phyloP scores from a whole-genome alignment of 1,140 invertebrate genomes.

The Rhopalosiphum padi region DNA sequence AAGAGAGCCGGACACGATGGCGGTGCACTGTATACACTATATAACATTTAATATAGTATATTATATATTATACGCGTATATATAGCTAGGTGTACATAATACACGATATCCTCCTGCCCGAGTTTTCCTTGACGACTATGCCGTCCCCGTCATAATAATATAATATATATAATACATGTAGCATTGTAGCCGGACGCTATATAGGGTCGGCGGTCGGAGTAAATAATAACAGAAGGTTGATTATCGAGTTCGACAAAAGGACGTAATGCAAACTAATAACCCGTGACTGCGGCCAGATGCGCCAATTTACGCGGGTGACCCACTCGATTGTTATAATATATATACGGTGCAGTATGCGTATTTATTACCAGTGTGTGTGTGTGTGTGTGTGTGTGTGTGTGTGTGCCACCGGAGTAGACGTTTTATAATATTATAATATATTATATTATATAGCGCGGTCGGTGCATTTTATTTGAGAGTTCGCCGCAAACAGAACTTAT shows the following conservation, averaged over 20 bases:
- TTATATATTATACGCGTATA: no score
- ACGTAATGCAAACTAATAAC: conserved; percentile 56
- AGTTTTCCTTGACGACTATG: not conserved
- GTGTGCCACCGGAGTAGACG: not conserved
- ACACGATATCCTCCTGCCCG: not conserved
- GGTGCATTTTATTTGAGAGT: not conserved
- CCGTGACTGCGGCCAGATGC: conserved; percentile 53
- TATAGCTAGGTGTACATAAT: not conserved
- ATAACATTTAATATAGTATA: no score
- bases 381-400: not conserved
- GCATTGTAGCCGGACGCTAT: not conserved
- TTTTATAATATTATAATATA: not conserved
- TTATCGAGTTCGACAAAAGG: conserved; percentile 44
- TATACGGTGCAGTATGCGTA: not conserved
- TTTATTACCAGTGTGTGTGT: not conserved
- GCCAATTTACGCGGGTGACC: conserved; percentile 40
- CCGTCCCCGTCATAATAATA: no score
- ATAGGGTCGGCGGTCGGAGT: conserved; percentile 32
- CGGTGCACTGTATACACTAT: no score
- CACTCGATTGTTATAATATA: conserved; percentile 16
- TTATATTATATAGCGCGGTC: not conserved
- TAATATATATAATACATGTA: not conserved
- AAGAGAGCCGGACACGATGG: no score
- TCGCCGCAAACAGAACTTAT: not conserved
- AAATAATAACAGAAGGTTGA: conserved; percentile 54